Evolutionary conservation across 1,140 invertebrate species (phyloP), one percentile per base, ranked within the genome.

Genomic region (Caerostris extrusa): DNA sequence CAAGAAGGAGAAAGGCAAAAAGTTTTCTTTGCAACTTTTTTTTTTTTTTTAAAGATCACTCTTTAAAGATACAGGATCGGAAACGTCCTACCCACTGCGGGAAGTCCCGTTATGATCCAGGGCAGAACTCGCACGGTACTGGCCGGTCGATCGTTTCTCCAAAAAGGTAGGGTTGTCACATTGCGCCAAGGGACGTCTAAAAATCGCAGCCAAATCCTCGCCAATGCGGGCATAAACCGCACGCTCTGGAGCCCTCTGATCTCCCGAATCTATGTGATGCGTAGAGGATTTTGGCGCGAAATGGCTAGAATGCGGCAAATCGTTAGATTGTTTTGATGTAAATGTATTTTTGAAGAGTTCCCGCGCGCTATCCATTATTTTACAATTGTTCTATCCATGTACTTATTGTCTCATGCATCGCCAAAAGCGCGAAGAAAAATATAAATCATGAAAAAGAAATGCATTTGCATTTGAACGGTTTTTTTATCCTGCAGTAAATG

Each of bases 151-250:
- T 93, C 61, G 91, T 88, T 89, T 57, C 64, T 77, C 86, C 60
- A 88, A 85, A 93, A 93, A 93, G 86, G 86, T 88, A 88, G 86
- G 92, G 92, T 88, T 93, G 67, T 88, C 85, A 81, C 92, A 89
- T 56, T 88, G 85, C 86, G 92, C 92, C 85, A 93, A 89, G 56
- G 86, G 86, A 50, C 56, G 67, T 82, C 71, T 69, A 55, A 55
- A 53, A 58, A 53, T 5, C 56, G 56, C 3, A 67, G 92, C 61
- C 67, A 93, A 93, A 7, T 17, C 17, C 90, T 81, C 60, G 61
- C 82, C 57, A 69, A 56, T 50, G 56, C 56, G 85, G 92, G 55
- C 56, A 85, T 85, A 85, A 85, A 19, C 17, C 55, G 55, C 57
- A 17, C 3, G 58, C 17, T 85, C 19, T 56, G 83, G 83, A 58